phyloP scores from a whole-genome alignment of 2,113 vertebrate genomes.

The Callocephalon fimbriatum region DNA sequence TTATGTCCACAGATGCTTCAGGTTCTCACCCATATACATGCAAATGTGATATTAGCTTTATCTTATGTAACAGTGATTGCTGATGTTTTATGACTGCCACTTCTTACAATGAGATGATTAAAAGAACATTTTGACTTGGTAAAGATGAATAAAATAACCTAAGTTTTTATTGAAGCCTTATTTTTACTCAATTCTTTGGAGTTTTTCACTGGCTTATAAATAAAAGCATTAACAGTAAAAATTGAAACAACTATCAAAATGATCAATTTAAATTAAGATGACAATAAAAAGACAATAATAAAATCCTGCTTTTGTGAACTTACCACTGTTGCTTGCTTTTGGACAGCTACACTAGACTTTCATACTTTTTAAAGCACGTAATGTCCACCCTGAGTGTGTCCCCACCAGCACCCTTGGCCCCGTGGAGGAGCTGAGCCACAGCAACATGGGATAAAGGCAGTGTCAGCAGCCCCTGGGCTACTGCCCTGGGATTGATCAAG shows the following conservation, averaged over 20 bases:
- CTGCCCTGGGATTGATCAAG: fast-evolving
- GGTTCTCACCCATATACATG: neutral
- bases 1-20: neutral
- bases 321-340: neutral
- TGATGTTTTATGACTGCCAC: neutral
- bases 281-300: neutral
- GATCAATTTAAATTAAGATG: neutral
- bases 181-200: neutral
- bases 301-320: neutral
- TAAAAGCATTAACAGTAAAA: neutral
- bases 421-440: fast-evolving
- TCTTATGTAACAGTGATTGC: fast-evolving
- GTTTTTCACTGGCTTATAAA: neutral
- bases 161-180: neutral
- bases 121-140: neutral
- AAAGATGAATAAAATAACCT: neutral
- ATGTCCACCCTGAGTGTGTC: fast-evolving
- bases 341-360: too few relatives aligned
- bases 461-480: fast-evolving
- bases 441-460: fast-evolving
- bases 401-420: neutral
- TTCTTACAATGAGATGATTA: neutral
- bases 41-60: neutral
- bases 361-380: fast-evolving
- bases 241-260: neutral